Evolutionary conservation across 2,113 vertebrate species (phyloP).

Genomic region (Chiloscyllium plagiosum): DNA sequence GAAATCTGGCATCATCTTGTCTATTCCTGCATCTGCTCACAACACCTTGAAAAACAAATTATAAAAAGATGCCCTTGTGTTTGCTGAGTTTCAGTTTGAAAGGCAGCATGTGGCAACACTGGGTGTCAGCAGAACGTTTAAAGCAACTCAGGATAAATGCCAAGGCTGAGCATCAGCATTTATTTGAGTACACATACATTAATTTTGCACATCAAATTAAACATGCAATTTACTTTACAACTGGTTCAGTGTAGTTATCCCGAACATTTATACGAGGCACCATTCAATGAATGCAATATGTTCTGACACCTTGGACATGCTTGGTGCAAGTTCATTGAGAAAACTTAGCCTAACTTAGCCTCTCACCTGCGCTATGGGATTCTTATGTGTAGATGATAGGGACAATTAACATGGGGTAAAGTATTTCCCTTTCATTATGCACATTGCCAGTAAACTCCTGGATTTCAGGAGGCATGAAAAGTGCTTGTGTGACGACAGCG

Average conservation of each 20-base stretch:
- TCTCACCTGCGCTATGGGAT: neutral
- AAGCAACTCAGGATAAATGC: neutral
- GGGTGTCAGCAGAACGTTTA: neutral
- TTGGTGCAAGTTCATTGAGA: neutral
- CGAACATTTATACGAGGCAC: no score
- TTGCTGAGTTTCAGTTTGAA: neutral
- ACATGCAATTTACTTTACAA: neutral
- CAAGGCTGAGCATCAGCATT: neutral
- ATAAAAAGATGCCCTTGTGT: neutral
- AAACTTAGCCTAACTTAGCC: no score
- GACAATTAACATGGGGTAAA: neutral
- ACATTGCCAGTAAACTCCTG: neutral
- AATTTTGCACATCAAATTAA: neutral
- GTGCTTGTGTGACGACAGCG: neutral
- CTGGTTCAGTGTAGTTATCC: neutral
- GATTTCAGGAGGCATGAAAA: neutral
- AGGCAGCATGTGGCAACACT: neutral
- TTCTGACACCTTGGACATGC: neutral
- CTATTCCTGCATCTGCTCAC: neutral
- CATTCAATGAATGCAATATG: neutral
- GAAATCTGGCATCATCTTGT: neutral
- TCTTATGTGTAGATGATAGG: neutral
- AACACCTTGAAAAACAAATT: neutral
- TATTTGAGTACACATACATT: neutral
- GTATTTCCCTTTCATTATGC: neutral